These are phyloP conservation scores for Pygoscelis antarcticus DNA, from an alignment of 2,113 vertebrate species.

Conservation along the genomic window DNA sequence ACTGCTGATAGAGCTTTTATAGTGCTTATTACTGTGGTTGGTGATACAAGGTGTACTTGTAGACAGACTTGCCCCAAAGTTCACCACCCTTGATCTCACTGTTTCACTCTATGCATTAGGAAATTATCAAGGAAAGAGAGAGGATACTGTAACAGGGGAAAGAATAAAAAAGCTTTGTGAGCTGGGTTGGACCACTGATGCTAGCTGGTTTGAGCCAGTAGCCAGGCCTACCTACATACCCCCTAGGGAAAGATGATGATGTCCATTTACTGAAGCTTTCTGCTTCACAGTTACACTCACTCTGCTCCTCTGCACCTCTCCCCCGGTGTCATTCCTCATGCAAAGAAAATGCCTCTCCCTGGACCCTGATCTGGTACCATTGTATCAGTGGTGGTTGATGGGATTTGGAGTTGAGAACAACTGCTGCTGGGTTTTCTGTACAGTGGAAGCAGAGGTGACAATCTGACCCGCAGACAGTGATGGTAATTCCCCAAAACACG, in stretches of 20 bases:
- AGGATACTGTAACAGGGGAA: not conserved
- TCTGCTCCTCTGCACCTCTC: not conserved
- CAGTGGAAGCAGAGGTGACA: not conserved
- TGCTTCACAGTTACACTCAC: accelerated
- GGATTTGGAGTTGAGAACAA: not conserved
- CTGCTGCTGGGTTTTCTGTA: not conserved
- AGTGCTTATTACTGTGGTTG: not conserved
- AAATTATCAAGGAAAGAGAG: not conserved
- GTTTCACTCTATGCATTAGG: not conserved
- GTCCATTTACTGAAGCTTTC: not conserved
- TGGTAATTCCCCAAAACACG: not conserved
- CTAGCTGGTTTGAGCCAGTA: not conserved
- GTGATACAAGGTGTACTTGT: accelerated
- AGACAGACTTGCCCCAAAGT: not conserved
- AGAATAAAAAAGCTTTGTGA: not conserved
- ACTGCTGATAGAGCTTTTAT: not conserved
- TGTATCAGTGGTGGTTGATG: not conserved
- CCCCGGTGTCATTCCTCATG: accelerated
- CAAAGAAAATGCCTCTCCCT: not conserved
- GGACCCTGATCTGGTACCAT: not conserved
- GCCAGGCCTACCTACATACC: not conserved
- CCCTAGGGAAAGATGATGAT: not conserved
- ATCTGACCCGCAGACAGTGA: accelerated
- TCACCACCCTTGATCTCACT: no score
- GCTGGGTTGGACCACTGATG: not conserved